Conservation (phyloP, 2,113 vertebrate species). For the Bos javanicus region DNA sequence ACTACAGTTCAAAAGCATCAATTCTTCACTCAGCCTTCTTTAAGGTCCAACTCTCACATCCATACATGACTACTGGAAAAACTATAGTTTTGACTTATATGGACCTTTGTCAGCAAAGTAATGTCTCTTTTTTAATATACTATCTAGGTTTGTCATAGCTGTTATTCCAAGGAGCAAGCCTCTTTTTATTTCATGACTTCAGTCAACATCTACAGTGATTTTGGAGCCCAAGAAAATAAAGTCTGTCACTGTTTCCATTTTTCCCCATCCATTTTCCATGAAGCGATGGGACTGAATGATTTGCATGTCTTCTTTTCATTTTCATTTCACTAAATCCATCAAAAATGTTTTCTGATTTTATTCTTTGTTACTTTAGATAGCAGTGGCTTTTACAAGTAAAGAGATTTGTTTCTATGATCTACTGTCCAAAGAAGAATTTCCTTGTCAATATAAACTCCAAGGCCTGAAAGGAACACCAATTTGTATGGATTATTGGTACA, state of each 20-base stretch:
- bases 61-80: neutral
- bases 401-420: constrained; percentile 89
- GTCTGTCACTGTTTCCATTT: neutral
- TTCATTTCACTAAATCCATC: neutral
- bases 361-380: constrained; percentile 70
- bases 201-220: neutral
- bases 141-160: neutral
- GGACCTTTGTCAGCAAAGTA: neutral
- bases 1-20: neutral
- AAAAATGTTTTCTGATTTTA: neutral
- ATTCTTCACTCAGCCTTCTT: neutral
- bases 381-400: constrained; percentile 86
- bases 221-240: neutral
- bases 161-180: neutral
- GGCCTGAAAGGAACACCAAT: constrained; percentile 82
- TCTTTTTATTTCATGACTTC: neutral
- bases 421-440: constrained; percentile 82
- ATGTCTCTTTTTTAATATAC: neutral
- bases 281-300: neutral
- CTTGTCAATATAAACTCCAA: constrained; percentile 83
- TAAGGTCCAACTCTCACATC: neutral
- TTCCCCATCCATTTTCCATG: neutral
- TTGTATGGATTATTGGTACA: constrained; percentile 84
- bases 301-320: neutral
- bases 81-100: neutral